A percentile compares a stretch with the other conserved stretches of the same genome.
These are phyloP conservation scores for Desmophyllum pertusum DNA, from an alignment of 92 coral and sea anemone genomes.

Conservation along the genomic window DNA sequence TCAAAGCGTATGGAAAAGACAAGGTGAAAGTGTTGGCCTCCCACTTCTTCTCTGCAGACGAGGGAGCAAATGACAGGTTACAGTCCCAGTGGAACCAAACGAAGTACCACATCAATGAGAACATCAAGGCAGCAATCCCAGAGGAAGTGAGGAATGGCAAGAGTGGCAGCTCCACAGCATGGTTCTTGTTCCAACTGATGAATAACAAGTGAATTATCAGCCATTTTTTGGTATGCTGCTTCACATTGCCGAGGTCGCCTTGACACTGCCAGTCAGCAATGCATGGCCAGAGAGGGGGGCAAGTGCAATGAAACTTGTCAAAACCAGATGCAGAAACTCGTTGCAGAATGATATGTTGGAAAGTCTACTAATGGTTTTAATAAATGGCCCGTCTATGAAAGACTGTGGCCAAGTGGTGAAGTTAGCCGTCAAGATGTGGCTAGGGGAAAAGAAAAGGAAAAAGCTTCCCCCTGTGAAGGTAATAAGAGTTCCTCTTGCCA, in stretches of 20 bases:
- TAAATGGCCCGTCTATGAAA: conserved; percentile 36
- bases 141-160: conserved; percentile 30
- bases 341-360: conserved; percentile 27
- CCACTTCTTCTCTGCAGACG: conserved; percentile 13
- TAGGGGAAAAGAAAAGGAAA: conserved; percentile 25
- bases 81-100: conserved; percentile 29
- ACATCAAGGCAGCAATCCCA: conserved; percentile 28
- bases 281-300: conserved; percentile 23
- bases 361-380: conserved; percentile 28
- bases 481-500: conserved; percentile 21
- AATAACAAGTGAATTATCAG: conserved; percentile 32
- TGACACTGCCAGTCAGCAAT: no score
- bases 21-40: no score
- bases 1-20: conserved; percentile 6
- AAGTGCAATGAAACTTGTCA: conserved; percentile 10
- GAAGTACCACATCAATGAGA: conserved; percentile 28
- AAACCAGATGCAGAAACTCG: conserved; percentile 24
- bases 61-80: conserved; percentile 34
- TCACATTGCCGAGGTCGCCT: conserved; percentile 35
- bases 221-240: conserved; percentile 33
- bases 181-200: conserved; percentile 32
- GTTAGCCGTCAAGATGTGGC: background rate
- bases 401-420: conserved; percentile 35
- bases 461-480: conserved; percentile 18
- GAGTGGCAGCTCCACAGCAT: conserved; percentile 37